Percentiles rank a stretch among this genome's conserved stretches.
phyloP scores from a whole-genome alignment of 2,797 vertebrate species.

The Amniataba percoides region DNA sequence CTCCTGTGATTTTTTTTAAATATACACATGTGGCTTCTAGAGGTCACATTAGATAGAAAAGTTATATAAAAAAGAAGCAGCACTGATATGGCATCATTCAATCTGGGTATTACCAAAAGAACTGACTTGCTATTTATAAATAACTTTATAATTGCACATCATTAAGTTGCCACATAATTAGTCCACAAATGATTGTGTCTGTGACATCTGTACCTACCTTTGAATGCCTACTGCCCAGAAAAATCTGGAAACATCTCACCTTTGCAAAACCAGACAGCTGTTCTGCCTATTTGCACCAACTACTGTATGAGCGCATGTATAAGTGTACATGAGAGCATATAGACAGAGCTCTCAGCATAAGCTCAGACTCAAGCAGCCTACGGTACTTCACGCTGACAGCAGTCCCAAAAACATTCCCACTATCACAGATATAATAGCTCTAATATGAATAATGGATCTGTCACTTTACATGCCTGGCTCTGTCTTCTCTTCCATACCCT shows the following conservation, averaged over 20 bases:
- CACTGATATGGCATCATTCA: background rate
- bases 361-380: conserved; percentile 10
- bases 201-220: conserved; percentile 26
- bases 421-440: conserved; percentile 56
- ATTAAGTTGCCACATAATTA: conserved; percentile 18
- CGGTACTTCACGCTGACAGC: conserved; percentile 14
- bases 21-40: background rate
- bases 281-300: conserved; percentile 20
- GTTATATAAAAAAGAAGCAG: background rate
- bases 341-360: conserved; percentile 5
- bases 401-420: conserved; percentile 16
- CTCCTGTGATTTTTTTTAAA: background rate
- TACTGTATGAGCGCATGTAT: conserved; percentile 17
- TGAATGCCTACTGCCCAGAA: conserved; percentile 29
- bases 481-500: conserved; percentile 24
- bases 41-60: background rate
- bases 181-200: conserved; percentile 14
- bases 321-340: conserved; percentile 14
- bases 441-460: conserved; percentile 67
- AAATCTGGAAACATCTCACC: conserved; percentile 52
- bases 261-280: conserved; percentile 41
- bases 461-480: conserved; percentile 45
- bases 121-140: background rate
- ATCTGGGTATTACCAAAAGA: background rate
- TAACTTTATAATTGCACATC: background rate